Evolutionary conservation across 2,888 invertebrate genomes (phyloP), one percentile per base, ranked within the genome.

Genomic region (Lasioglossum leucozonium): DNA sequence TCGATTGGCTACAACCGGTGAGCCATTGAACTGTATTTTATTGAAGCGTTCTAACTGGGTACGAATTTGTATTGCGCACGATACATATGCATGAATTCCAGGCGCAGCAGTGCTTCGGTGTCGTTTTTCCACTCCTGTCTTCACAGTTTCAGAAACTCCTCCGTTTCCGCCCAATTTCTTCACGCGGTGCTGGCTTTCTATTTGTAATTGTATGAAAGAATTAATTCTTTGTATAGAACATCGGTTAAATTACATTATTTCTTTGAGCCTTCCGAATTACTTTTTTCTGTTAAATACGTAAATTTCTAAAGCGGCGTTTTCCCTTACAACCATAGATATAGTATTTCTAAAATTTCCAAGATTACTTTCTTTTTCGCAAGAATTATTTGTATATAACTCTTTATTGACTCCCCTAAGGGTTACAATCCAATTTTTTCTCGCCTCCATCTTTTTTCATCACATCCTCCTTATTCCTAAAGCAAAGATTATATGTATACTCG

Each of bases 11-110:
- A 22, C 65, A 65, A 65, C 65, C 18, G 18, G 65, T 8, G 65
- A 34, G 34, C 65, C 65, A 65, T 65, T 65, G 8, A 65, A 34
- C 34, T 34, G 65, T 65, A 65, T 65, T 65, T 65, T 65, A 62
- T 62, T 58, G 26, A 62, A 62, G 2, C 62, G 13, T 62, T 62
- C 62, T 62, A 65, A 65, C 65, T 34, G 65, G 65, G 34, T 18
- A 65, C 65, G 22, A 34, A 65, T 65, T 34, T 30, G 34, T 34
- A 65, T 34, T 3, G 34, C 5, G 16, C 34, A 34, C 16, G 2
- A 30, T 26, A 2, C 65, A 18, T 65, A 65, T 65, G 30, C 18
- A 65, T 65, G 65, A 58, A 34, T 65, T 16, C 18, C 30, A 18
- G 34, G 30, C 18, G 30, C 16, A 65, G 2, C 16, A 65, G 2